A percentile compares a stretch with the other conserved stretches of the same genome.
Conservation (phyloP, 2,888 invertebrate genomes). For the Eupithecia tripunctaria region DNA sequence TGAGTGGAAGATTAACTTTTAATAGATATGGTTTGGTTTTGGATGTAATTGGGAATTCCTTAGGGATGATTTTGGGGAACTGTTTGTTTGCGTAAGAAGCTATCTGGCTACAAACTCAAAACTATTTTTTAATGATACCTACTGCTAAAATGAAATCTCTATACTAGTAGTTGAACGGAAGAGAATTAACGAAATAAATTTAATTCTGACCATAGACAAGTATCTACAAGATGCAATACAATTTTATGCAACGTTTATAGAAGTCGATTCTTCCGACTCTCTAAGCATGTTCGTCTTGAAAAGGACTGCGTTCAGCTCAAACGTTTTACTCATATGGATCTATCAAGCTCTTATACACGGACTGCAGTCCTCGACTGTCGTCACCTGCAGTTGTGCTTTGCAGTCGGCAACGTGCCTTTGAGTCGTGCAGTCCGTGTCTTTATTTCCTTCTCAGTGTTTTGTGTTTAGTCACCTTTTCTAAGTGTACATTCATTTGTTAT, state of each 20-base stretch:
- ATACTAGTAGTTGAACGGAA: neutral
- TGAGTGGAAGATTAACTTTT: constrained; percentile 57
- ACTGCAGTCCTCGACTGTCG: no score
- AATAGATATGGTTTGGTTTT: constrained; percentile 43
- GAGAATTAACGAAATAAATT: neutral
- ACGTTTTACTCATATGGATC: neutral
- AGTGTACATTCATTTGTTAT: no score
- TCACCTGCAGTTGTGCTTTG: no score
- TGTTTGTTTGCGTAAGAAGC: neutral
- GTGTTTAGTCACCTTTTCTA: no score
- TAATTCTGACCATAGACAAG: no score
- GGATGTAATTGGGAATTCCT: neutral
- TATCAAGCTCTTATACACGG: no score
- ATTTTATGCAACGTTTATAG: no score
- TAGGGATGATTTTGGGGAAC: neutral
- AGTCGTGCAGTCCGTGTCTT: no score
- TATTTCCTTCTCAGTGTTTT: no score
- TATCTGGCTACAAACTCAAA: neutral
- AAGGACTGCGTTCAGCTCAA: neutral
- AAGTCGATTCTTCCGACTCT: neutral
- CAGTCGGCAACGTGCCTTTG: no score
- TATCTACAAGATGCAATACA: no score
- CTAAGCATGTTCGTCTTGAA: neutral
- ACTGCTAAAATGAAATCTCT: neutral
- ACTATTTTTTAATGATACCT: neutral